These are phyloP conservation scores for Patella pellucida DNA, from an alignment of 2,888 invertebrate species.

Conservation along the genomic window DNA sequence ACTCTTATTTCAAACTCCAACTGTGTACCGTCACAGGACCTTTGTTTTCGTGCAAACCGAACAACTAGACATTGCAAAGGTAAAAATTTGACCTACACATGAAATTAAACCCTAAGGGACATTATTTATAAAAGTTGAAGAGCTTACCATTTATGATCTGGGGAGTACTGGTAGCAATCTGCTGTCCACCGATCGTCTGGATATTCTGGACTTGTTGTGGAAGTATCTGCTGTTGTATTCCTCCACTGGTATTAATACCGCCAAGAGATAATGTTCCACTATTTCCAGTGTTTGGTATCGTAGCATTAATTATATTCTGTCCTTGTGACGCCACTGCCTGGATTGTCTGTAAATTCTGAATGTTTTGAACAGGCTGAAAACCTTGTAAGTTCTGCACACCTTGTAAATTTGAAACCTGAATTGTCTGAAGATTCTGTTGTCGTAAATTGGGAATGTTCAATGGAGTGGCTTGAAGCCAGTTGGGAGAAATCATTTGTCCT, in stretches of 20 bases:
- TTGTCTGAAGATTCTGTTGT: constrained; percentile 45
- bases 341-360: constrained; percentile 50
- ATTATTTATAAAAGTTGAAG: too few species aligned
- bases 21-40: too few species aligned
- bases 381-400: constrained; percentile 52
- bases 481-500: constrained; percentile 53
- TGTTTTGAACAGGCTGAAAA: constrained; percentile 48
- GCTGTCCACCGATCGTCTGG: constrained; percentile 31
- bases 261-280: constrained; percentile 34
- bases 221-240: constrained; percentile 17
- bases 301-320: constrained; percentile 40
- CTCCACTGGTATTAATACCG: constrained; percentile 14
- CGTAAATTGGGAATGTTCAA: constrained; percentile 52
- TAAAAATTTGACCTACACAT: too few species aligned
- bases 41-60: too few species aligned
- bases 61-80: too few species aligned
- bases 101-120: too few species aligned
- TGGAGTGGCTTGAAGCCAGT: constrained; percentile 44
- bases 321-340: constrained; percentile 56
- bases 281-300: constrained; percentile 26
- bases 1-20: too few species aligned
- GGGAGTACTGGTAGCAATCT: constrained; percentile 24
- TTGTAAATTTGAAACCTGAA: constrained; percentile 61
- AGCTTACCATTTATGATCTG: constrained; percentile 33
- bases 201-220: constrained; percentile 29